Base-by-base conservation (phyloP, 2,797 vertebrate species). In the Strix occidentalis region DNA sequence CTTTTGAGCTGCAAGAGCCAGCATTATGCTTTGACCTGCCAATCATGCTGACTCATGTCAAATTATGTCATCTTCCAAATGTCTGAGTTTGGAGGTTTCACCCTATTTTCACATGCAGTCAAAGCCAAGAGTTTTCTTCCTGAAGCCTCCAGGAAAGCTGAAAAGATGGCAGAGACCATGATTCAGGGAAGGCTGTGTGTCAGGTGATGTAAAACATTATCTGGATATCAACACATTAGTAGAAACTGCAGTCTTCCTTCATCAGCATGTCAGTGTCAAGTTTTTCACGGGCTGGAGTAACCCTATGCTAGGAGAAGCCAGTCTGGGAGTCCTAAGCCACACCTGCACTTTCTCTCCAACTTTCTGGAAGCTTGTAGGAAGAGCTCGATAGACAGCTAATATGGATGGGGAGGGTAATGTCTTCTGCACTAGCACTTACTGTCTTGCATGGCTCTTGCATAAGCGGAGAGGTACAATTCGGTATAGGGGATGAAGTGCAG, bases 51-150 rank as follows among this genome's bases (percentile, higher is more conserved):
- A 90, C 82, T 94, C 14, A 65, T 53, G 58, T 95, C 95, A 94
- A 96, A 97, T 97, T 94, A 95, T 95, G 82, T 96, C 89, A 81
- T 82, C 77, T 81, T 96, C 89, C 68, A 91, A 92, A 95, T 91
- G 95, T 84, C 87, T 94, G 26, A 80, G 46, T 81, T 97, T 92
- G 96, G 88, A 97, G 86, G 93, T 89, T 94, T 93, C 94, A 96
- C 84, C 83, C 94, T 94, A 96, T 97, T 97, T 97, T 93, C 89
- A 94, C 84, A 83, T 82, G 77, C 72, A 89, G 72, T 87, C 24
- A 24, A 96, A 97, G 78, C 51, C 69, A 87, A 96, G 69, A 78
- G 26, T 90, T 64, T 66, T 85, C 90, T 81, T 88, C 57, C 65
- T 89, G 71, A 92, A 91, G 43, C 79, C 29, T 92, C 26, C 50